These are phyloP conservation scores for Megalopta genalis DNA, from an alignment of 1,140 invertebrate species.

Conservation along the genomic window DNA sequence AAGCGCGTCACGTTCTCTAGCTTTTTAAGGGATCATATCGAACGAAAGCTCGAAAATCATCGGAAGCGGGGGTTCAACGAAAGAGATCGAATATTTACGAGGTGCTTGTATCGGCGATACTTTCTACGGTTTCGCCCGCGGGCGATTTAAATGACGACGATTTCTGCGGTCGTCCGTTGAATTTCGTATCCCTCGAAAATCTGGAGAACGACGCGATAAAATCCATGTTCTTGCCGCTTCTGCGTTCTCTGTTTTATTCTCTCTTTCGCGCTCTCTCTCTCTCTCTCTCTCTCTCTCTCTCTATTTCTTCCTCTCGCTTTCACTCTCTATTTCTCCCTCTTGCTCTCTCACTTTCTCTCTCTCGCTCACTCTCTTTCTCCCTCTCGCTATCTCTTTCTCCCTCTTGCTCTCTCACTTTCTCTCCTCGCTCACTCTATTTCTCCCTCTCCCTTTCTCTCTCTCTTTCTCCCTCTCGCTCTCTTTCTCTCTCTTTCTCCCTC, in stretches of 20 bases:
- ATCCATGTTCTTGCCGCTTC: neutral
- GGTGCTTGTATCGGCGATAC: neutral
- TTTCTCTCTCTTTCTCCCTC: no score
- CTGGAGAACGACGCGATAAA: conserved; percentile 25
- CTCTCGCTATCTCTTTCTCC: no score
- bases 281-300: neutral
- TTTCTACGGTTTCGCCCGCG: neutral
- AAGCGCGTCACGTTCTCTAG: neutral
- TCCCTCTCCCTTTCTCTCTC: no score
- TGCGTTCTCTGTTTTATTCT: no score
- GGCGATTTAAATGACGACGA: neutral
- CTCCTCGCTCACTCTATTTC: no score
- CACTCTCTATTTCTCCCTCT: no score
- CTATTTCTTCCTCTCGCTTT: neutral
- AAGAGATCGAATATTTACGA: conserved; percentile 5
- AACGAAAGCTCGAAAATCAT: neutral
- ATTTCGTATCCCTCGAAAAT: conserved; percentile 10
- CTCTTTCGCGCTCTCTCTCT: no score
- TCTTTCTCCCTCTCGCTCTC: neutral
- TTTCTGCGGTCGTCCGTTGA: neutral
- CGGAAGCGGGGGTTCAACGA: neutral
- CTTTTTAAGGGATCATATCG: neutral
- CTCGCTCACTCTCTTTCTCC: no score
- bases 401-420: no score
- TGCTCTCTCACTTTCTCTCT: no score